Percentiles rank a stretch among this genome's conserved stretches.
Conservation (phyloP, 2,797 vertebrate species). For the Choloepus didactylus region DNA sequence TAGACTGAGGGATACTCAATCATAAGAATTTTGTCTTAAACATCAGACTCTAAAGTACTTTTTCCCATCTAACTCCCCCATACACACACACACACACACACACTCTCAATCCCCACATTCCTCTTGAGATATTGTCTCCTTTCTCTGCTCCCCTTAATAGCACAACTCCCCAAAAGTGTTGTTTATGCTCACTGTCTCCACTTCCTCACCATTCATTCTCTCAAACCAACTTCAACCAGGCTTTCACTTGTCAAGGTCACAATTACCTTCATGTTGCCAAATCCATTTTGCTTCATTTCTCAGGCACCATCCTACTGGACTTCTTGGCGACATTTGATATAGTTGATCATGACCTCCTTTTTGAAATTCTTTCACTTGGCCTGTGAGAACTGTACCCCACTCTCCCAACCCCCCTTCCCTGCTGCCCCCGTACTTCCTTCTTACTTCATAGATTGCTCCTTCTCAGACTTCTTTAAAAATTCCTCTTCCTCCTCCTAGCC, state of each 20-base stretch:
- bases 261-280: not conserved
- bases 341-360: not conserved
- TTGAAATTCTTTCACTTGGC: not conserved
- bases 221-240: not conserved
- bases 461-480: not conserved
- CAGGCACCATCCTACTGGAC: not conserved
- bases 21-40: not conserved
- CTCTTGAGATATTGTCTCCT: not conserved
- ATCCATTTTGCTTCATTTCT: constrained; percentile 25
- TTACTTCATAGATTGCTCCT: not conserved
- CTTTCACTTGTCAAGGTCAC: not conserved
- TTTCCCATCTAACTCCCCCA: not conserved
- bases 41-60: not conserved
- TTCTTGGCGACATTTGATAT: not conserved
- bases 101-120: not conserved
- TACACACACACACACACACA: too few species aligned
- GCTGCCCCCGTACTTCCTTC: not conserved
- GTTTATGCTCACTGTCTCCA: not conserved
- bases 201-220: not conserved
- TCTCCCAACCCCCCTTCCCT: not conserved
- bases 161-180: not conserved
- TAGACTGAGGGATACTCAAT: not conserved
- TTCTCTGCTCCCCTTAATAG: not conserved
- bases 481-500: not conserved
- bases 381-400: not conserved